Base-by-base conservation (phyloP, 1,140 invertebrate genomes). In the Philopotamus ludificatus region DNA sequence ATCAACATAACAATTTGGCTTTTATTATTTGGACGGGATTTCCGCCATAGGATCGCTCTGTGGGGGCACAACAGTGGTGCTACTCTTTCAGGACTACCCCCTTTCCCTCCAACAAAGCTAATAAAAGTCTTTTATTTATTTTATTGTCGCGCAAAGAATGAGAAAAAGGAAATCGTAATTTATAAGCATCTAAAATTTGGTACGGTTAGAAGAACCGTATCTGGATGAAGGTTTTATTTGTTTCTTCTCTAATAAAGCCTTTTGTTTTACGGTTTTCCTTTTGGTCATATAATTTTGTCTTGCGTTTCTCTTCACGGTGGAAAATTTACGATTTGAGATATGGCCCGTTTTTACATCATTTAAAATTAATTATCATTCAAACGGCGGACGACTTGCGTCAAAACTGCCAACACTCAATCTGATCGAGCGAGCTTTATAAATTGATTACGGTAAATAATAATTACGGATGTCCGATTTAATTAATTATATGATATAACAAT, bases 141-240 rank as follows among this genome's bases (percentile, higher is more conserved):
- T 68, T 65, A 65, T 63, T 65, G 67, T 68, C 67, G 62, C 67
- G 63, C 58, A 61, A 63, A 64, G 66, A 62, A 68, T 60, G 66
- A 64, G 66, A 68, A 65, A 68, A 68, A 65, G 67, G 67, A 63
- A 68, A 68, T 68, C 67, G 67, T 68, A 64, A 68, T 68, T 68
- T 68, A 68, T 68, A 68, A 68, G 60, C 57, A 47, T 61, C 66
- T 68, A 68, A 68, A 68, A 64, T 67, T 67, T 63, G 50, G 65
- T 55, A 21, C 34, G 49, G 54, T 51, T 21, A 7, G 34, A 16
- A 49, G 58, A 41, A 49, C 55, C 45, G 55, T 66, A 66, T 67
- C 42, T 42, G 42, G 2, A 20, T 25, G 51, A 54, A 23, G 34
- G 41, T 53, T 45, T 53, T 68, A 68, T 68, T 65, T 58, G 66